These are phyloP conservation scores for Ridgeia piscesae DNA, from an alignment of 1,140 invertebrate genomes.

Conservation along the genomic window DNA sequence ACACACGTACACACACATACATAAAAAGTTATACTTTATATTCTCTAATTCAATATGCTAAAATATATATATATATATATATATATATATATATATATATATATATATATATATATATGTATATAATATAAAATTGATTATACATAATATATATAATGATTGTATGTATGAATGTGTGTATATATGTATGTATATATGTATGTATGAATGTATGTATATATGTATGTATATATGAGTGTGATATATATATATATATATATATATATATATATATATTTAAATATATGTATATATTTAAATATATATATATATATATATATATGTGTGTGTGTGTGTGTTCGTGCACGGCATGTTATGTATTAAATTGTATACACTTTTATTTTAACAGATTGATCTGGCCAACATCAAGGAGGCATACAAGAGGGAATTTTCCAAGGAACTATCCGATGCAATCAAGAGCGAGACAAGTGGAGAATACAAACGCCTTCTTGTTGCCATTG, in stretches of 20 bases:
- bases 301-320: not conserved
- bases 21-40: too few species aligned
- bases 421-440: slow-evolving; percentile 38
- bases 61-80: too few species aligned
- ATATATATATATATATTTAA: not conserved
- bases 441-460: slow-evolving; percentile 56
- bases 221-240: too few species aligned
- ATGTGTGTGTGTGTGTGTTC: too few species aligned
- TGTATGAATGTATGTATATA: not conserved
- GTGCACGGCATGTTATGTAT: too few species aligned
- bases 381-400: slow-evolving; percentile 50
- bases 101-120: not conserved
- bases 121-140: too few species aligned
- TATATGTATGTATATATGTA: not conserved
- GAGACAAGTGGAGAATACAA: slow-evolving; percentile 58
- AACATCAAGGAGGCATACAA: slow-evolving; percentile 44
- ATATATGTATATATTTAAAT: not conserved
- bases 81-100: slow-evolving; percentile 30
- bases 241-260: slow-evolving; percentile 14
- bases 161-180: too few species aligned
- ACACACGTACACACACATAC: too few species aligned
- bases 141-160: too few species aligned
- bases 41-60: too few species aligned
- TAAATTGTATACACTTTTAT: not conserved
- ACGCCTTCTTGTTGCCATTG: slow-evolving; percentile 50